These are phyloP conservation scores for Operophtera brumata DNA, from an alignment of 2,888 invertebrate species.

Conservation along the genomic window DNA sequence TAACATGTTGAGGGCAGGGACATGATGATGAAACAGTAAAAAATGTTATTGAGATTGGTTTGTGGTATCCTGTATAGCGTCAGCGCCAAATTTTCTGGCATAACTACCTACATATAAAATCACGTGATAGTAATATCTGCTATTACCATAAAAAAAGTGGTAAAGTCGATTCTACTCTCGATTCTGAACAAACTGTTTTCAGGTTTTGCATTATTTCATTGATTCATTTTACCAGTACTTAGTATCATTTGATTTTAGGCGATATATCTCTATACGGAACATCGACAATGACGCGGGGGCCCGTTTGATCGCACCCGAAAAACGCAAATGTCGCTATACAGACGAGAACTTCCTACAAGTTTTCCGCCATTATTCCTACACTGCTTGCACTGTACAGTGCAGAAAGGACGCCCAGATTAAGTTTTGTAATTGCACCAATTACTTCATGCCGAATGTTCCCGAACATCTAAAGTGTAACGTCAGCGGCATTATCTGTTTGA, in stretches of 20 bases:
- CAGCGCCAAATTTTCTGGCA: too few relatives aligned
- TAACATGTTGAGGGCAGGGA: too few relatives aligned
- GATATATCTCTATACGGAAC: slow-evolving; percentile 79
- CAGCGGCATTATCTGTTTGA: slow-evolving; percentile 84
- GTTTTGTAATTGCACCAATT: slow-evolving; percentile 85
- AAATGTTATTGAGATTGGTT: too few relatives aligned
- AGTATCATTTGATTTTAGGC: slow-evolving; percentile 61
- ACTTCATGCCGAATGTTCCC: slow-evolving; percentile 84
- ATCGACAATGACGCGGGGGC: slow-evolving; percentile 86
- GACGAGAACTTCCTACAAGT: slow-evolving; percentile 82
- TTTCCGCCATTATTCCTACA: slow-evolving; percentile 84
- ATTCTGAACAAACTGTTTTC: too few relatives aligned
- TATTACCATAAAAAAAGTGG: too few relatives aligned
- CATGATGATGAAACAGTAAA: too few relatives aligned
- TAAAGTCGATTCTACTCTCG: too few relatives aligned
- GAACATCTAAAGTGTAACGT: slow-evolving; percentile 82
- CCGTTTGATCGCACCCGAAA: slow-evolving; percentile 81
- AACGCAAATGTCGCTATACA: slow-evolving; percentile 87
- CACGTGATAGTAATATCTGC: too few relatives aligned
- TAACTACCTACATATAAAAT: too few relatives aligned
- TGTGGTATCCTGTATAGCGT: too few relatives aligned
- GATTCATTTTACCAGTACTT: too few relatives aligned
- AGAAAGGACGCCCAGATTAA: slow-evolving; percentile 83
- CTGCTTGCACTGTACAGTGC: slow-evolving; percentile 87
- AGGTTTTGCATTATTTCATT: not conserved